phyloP scores from a whole-genome alignment of 2,797 vertebrate species.

The Rhinophrynus dorsalis region DNA sequence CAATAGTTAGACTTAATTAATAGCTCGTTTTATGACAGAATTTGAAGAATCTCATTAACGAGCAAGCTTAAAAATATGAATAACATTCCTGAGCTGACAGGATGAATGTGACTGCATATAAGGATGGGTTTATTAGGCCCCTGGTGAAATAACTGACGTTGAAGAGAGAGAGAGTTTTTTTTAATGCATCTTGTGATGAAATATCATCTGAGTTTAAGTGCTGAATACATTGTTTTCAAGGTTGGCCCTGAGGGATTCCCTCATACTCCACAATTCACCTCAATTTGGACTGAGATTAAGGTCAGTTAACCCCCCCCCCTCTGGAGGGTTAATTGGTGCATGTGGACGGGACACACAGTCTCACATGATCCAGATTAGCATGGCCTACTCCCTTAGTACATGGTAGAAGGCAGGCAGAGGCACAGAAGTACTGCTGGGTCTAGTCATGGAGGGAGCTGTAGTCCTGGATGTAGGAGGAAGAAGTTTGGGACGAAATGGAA shows the following conservation, averaged over 20 bases:
- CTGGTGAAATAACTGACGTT: conserved; percentile 16
- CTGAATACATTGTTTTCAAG: conserved; percentile 16
- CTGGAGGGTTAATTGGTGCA: conserved; percentile 10
- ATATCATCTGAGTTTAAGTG: conserved; percentile 23
- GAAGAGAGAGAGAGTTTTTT: not conserved
- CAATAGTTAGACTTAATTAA: conserved; percentile 17
- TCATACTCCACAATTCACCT: not conserved
- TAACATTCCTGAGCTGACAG: not conserved
- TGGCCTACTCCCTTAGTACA: conserved; percentile 2
- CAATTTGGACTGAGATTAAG: not conserved
- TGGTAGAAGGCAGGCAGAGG: not conserved
- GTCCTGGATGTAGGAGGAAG: not conserved
- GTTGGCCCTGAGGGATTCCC: not conserved
- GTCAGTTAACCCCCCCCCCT: not conserved
- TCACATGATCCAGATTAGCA: conserved; percentile 40
- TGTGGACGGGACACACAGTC: conserved; percentile 11
- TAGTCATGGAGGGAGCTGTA: conserved; percentile 5
- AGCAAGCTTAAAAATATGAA: not conserved
- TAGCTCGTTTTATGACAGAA: conserved; percentile 16
- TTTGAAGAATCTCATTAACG: conserved; percentile 6
- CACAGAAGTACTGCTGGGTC: not conserved
- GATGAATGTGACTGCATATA: not conserved
- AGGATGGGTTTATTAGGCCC: conserved; percentile 1
- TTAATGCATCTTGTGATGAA: conserved; percentile 7
- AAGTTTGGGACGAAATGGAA: not conserved